Base-by-base conservation (phyloP, 2,888 invertebrate species). In the Calameuta idolon region DNA sequence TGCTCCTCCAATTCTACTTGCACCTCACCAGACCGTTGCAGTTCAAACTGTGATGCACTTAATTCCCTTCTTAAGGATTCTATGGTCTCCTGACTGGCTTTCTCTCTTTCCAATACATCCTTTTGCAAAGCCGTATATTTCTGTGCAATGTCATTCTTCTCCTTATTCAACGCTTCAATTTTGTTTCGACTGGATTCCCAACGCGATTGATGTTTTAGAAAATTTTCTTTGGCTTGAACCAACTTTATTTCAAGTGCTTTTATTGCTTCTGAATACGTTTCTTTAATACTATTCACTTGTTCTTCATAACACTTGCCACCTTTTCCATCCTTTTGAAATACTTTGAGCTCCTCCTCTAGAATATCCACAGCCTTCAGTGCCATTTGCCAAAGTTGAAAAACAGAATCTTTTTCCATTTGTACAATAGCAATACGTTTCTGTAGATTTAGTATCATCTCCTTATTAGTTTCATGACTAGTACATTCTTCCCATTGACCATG, bases 331-430 rank as follows among this genome's bases (percentile, higher is more conserved):
- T 79, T 79, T 1, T 85, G 83, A 31, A 80, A 94, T 34, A 93
- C 91, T 89, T 93, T 93, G 4, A 96, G 89, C 91, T 96, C 95
- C 33, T 92, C 93, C 87, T 96, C 96, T 79, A 96, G 92, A 75
- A 93, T 93, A 69, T 94, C 94, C 75, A 96, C 94, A 0, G 95
- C 94, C 86, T 94, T 94, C 80, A 95, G 92, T 0, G 95, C 94
- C 80, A 94, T 94, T 88, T 94, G 94, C 94, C 95, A 96, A 68
- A 96, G 88, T 31, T 94, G 93, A 74, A 93, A 92, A 3, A 95
- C 92, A 0, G 94, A 94, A 75, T 94, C 94, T 85, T 95, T 94
- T 92, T 96, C 96, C 93, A 88, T 86, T 79, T 90, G 89, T 75
- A 91, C 78, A 9, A 87, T 77, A 3, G 81, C 75, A 4, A 91